Percentiles rank a stretch among this genome's conserved stretches.
Conservation (phyloP, 1,140 invertebrate genomes). For the Homalodisca vitripennis region DNA sequence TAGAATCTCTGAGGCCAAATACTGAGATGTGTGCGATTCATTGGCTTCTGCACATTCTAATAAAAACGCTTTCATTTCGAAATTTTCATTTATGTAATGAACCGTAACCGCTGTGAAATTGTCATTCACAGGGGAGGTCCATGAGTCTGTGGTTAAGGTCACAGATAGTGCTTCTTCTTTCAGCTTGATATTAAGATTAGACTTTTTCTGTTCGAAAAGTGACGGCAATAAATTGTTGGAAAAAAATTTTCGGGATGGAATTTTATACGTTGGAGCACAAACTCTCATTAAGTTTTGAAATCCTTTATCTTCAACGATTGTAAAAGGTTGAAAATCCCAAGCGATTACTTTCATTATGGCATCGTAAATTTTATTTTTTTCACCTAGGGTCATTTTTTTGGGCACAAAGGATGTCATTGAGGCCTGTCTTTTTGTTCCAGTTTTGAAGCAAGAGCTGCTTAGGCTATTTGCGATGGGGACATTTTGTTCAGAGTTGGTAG, state of each 20-base stretch:
- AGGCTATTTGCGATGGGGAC: too few species aligned
- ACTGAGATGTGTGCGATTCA: constrained; percentile 8
- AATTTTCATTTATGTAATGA: constrained; percentile 6
- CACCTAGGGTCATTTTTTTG: neutral
- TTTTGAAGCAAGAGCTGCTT: too few species aligned
- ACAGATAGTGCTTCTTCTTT: constrained; percentile 3
- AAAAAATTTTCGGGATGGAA: constrained; percentile 18
- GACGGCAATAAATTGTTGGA: neutral
- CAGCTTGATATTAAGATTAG: neutral
- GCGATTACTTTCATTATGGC: constrained; percentile 4
- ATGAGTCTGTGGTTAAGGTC: neutral
- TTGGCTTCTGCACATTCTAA: constrained; percentile 7
- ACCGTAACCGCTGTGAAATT: constrained; percentile 9
- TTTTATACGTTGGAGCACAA: constrained; percentile 5
- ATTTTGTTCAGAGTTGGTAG: too few species aligned
- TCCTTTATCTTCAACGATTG: constrained; percentile 16
- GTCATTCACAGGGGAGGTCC: constrained; percentile 15
- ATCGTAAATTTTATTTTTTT: constrained; percentile 11
- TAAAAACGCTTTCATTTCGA: neutral
- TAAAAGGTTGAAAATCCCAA: constrained; percentile 15
- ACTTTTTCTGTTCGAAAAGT: neutral
- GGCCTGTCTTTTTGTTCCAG: constrained; percentile 24
- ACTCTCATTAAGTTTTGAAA: constrained; percentile 13
- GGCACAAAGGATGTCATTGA: neutral
- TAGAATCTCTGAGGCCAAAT: neutral